phyloP scores from a whole-genome alignment of 2,113 vertebrate genomes.

The Acanthochromis polyacanthus region DNA sequence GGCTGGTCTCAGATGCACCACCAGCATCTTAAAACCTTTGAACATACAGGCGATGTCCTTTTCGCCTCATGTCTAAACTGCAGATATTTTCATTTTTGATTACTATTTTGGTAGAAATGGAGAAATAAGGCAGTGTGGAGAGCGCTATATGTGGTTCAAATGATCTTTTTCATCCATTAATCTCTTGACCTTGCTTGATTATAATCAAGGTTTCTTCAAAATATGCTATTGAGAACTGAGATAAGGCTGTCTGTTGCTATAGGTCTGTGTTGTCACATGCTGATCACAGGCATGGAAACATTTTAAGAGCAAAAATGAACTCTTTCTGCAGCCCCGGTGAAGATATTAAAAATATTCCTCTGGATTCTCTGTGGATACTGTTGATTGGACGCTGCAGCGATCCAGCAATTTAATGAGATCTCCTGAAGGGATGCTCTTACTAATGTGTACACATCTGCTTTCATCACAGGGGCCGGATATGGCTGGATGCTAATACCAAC shows the following conservation, averaged over 20 bases:
- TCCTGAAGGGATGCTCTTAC: conserved; percentile 66
- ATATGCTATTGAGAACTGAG: conserved; percentile 41
- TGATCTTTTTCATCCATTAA: conserved; percentile 44
- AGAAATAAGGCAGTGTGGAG: conserved; percentile 2
- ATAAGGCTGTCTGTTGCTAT: conserved; percentile 22
- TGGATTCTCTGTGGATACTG: conserved; percentile 60
- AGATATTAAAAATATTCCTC: conserved; percentile 42
- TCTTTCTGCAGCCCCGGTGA: background rate
- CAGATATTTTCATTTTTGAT: conserved; percentile 16
- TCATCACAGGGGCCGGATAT: conserved; percentile 65
- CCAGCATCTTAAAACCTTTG: conserved; percentile 81
- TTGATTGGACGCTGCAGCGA: conserved; percentile 71
- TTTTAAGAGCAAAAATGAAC: conserved; percentile 17
- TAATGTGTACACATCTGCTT: conserved; percentile 79
- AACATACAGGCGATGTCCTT: conserved; percentile 6
- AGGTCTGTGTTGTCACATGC: conserved; percentile 5
- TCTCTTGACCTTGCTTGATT: conserved; percentile 57
- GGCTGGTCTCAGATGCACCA: conserved; percentile 71
- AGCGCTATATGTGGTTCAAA: conserved; percentile 9
- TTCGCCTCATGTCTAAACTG: conserved; percentile 13
- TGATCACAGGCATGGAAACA: conserved; percentile 3
- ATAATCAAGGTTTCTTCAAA: conserved; percentile 50
- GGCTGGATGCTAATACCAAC: conserved; percentile 64
- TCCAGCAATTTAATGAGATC: conserved; percentile 73
- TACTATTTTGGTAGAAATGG: background rate